These are phyloP conservation scores for Carassius auratus DNA, from an alignment of 2,113 vertebrate genomes.

Conservation along the genomic window DNA sequence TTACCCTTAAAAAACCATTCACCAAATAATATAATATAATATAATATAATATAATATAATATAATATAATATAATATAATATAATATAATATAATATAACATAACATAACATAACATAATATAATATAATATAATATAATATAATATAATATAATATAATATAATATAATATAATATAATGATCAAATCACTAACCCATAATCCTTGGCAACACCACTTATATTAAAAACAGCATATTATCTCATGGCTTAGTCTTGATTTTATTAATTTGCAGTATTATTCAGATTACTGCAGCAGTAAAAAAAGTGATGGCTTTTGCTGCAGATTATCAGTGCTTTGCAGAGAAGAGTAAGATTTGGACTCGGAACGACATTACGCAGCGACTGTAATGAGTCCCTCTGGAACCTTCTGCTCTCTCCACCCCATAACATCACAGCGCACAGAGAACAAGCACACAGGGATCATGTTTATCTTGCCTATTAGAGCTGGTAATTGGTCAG, in stretches of 20 bases:
- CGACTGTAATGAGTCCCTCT: slow-evolving; percentile 42
- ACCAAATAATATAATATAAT: too few species aligned
- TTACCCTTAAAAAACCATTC: too few species aligned
- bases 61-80: too few species aligned
- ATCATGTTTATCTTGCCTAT: slow-evolving; percentile 47
- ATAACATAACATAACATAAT: too few species aligned
- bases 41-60: too few species aligned
- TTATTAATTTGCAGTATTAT: background rate
- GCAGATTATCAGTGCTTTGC: background rate
- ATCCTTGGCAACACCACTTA: background rate
- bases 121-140: background rate
- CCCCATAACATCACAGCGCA: slow-evolving; percentile 4
- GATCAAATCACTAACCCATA: background rate
- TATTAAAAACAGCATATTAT: background rate
- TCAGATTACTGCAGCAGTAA: background rate
- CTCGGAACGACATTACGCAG: slow-evolving; percentile 24
- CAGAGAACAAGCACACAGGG: slow-evolving; percentile 14
- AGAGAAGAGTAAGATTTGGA: background rate
- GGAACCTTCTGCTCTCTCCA: slow-evolving; percentile 30
- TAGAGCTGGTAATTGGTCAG: slow-evolving; percentile 44
- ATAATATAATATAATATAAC: too few species aligned
- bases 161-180: background rate
- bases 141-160: background rate
- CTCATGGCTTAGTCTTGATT: background rate
- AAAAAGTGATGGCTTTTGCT: slow-evolving; percentile 5